phyloP scores from a whole-genome alignment of 2,888 invertebrate genomes.

The Archips crataeganus region DNA sequence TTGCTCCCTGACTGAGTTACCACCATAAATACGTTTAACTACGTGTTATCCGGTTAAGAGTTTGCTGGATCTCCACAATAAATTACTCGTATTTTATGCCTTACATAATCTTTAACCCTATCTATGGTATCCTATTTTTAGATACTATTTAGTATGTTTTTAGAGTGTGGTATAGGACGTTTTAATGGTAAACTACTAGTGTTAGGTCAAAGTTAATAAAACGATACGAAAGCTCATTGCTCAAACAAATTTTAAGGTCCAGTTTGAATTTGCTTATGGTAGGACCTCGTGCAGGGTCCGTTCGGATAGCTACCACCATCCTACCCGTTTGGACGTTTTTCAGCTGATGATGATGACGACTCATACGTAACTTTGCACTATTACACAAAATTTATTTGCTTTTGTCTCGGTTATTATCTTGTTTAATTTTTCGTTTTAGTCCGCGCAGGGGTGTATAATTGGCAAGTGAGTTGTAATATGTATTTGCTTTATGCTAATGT shows the following conservation, averaged over 20 bases:
- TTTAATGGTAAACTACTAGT: not conserved
- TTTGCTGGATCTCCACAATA: not conserved
- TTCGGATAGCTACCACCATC: too few species aligned
- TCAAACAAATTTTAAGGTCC: not conserved
- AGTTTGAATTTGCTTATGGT: not conserved
- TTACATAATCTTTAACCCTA: not conserved
- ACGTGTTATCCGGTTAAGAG: slow-evolving; percentile 12
- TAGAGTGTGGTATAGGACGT: not conserved
- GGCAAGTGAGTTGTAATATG: too few species aligned
- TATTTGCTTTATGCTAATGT: too few species aligned
- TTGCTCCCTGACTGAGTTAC: slow-evolving; percentile 8
- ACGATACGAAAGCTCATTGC: not conserved
- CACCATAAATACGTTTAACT: slow-evolving; percentile 6
- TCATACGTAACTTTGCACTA: too few species aligned
- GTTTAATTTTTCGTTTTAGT: too few species aligned
- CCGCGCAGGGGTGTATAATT: too few species aligned
- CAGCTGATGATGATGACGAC: too few species aligned
- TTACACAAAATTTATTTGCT: too few species aligned
- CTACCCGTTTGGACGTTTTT: too few species aligned
- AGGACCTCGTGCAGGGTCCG: not conserved
- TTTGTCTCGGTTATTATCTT: too few species aligned
- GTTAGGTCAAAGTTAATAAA: slow-evolving; percentile 1
- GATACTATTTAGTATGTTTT: not conserved
- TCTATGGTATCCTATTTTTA: not conserved
- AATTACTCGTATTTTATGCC: not conserved